Conservation (phyloP, 2,888 invertebrate species). For the Drosophila tanythrix region DNA sequence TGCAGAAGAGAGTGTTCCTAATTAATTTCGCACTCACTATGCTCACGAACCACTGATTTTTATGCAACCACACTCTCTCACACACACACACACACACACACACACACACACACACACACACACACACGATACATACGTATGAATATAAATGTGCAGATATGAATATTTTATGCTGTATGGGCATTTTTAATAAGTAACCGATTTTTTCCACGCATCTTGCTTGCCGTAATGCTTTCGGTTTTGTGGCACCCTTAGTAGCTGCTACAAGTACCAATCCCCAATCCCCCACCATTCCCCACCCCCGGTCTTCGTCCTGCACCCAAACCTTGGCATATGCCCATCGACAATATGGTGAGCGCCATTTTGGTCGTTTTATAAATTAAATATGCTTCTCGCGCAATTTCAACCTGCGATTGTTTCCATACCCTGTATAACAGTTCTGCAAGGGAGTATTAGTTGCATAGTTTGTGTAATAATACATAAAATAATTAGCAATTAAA, state of each 20-base stretch:
- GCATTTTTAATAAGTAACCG: slow-evolving; percentile 78
- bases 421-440: slow-evolving; percentile 13
- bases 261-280: too few relatives aligned
- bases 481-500: neutral
- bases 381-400: slow-evolving; percentile 68
- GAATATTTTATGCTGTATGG: slow-evolving; percentile 72
- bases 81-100: slow-evolving; percentile 20
- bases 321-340: slow-evolving; percentile 15
- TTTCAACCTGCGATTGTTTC: slow-evolving; percentile 53
- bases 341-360: slow-evolving; percentile 54
- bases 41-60: slow-evolving; percentile 63
- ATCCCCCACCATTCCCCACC: too few relatives aligned
- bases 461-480: neutral
- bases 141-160: slow-evolving; percentile 31
- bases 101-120: slow-evolving; percentile 13
- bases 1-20: slow-evolving; percentile 41
- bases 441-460: neutral
- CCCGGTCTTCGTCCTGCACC: neutral
- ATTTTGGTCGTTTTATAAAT: slow-evolving; percentile 72
- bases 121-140: neutral
- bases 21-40: slow-evolving; percentile 69
- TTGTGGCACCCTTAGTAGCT: slow-evolving; percentile 34
- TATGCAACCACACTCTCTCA: slow-evolving; percentile 51
- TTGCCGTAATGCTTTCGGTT: slow-evolving; percentile 24
- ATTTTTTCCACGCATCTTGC: slow-evolving; percentile 62